Evolutionary conservation across 2,797 vertebrate species (phyloP).

Genomic region (Anguilla anguilla): DNA sequence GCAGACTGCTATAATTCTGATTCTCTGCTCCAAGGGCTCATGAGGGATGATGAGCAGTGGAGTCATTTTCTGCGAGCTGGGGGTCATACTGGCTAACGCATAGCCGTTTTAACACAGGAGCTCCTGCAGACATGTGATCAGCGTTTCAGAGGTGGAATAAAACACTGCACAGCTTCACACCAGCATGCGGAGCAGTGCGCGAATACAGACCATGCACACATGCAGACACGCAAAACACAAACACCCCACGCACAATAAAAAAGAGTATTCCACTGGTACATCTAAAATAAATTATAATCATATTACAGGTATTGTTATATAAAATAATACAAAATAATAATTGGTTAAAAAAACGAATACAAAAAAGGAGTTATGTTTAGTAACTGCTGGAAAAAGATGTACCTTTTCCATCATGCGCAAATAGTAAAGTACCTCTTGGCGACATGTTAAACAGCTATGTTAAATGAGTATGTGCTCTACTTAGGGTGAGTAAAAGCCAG

Average conservation of each 20-base stretch:
- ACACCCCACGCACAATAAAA: slow-evolving; percentile 10
- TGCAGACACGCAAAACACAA: slow-evolving; percentile 24
- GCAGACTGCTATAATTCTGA: not conserved
- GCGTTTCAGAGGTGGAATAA: not conserved
- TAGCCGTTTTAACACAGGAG: slow-evolving; percentile 26
- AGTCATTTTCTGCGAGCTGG: slow-evolving; percentile 29
- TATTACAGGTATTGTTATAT: slow-evolving; percentile 33
- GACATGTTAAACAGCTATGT: slow-evolving; percentile 52
- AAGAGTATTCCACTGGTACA: slow-evolving; percentile 31
- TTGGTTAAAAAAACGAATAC: slow-evolving; percentile 16
- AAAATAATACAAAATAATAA: slow-evolving; percentile 32
- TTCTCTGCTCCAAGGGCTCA: slow-evolving; percentile 30
- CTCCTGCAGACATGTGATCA: not conserved
- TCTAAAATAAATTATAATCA: slow-evolving; percentile 40
- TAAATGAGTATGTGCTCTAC: slow-evolving; percentile 38
- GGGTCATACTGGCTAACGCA: slow-evolving; percentile 42
- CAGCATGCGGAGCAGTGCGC: not conserved
- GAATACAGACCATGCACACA: slow-evolving; percentile 25
- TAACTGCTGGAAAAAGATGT: slow-evolving; percentile 46
- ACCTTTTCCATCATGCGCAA: slow-evolving; percentile 51
- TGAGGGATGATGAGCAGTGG: not conserved
- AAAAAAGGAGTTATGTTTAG: slow-evolving; percentile 63
- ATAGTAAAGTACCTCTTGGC: slow-evolving; percentile 50
- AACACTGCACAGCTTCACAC: not conserved
- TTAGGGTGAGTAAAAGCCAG: slow-evolving; percentile 43